Evolutionary conservation across 2,113 vertebrate species (phyloP), one percentile per base, ranked within the genome.

Genomic region (Pygoscelis adeliae): DNA sequence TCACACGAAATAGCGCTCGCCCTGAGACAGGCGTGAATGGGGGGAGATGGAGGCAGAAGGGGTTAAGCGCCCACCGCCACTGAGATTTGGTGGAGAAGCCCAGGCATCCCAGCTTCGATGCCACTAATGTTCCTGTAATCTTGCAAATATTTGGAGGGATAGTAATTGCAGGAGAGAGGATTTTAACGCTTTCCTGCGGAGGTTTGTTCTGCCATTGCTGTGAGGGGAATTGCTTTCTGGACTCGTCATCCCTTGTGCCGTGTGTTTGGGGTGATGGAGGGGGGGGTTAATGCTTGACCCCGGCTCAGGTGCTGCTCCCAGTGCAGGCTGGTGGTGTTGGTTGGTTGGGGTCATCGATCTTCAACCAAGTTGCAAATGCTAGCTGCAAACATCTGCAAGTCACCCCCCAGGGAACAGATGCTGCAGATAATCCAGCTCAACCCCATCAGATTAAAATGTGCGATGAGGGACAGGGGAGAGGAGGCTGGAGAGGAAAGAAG

Each of bases 381-480:
- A 86, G 93, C 83, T n/a, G 92, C 83, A 63, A 93, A 97, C 97
- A 97, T 97, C 94, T 97, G 97, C 96, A 97, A 18, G 79, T 89
- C 90, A 77, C 63, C 82, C 89, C 87, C 83, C 16, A 2, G 94
- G 96, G 96, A 98, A 95, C 97, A 98, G 98, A 97, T 98, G 98
- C 97, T 98, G 91, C 42, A 1, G 93, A 93, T 98, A 98, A 98
- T 98, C 98, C 93, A 69, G 96, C 91, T 98, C 96, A 97, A 27
- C 52, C 91, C 82, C 72, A 21, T 52, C 92, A 77, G 97, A 97
- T 98, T 98, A 98, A 96, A 97, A 96, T 3, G 91, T 90, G 96
- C 16, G 63, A 87, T 82, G 87, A 95, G 55, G 65, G 67, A 69
- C 8, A 11, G 69, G 42, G 52, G 40, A 77, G 80, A 85, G 44